Percentiles rank a stretch among this genome's conserved stretches.
phyloP scores from a whole-genome alignment of 1,140 invertebrate genomes.

The Hyphantria cunea region DNA sequence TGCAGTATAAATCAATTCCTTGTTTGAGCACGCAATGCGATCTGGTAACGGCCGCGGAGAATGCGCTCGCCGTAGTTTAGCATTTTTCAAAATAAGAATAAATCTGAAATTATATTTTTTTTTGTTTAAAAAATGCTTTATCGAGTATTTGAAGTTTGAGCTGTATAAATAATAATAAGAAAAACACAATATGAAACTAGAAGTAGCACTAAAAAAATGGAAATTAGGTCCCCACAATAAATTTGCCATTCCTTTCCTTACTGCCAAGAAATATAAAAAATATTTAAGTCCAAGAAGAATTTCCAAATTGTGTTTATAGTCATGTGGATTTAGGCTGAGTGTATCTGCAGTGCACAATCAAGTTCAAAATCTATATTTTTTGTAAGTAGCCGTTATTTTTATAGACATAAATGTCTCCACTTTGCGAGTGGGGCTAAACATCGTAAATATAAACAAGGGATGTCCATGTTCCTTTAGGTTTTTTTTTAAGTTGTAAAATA shows the following conservation, averaged over 20 bases:
- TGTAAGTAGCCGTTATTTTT: conserved; percentile 5
- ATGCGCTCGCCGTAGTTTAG: conserved; percentile 1
- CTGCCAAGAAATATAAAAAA: too few relatives aligned
- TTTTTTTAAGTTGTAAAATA: conserved; percentile 29
- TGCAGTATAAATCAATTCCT: conserved; percentile 27
- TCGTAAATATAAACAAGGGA: conserved; percentile 17
- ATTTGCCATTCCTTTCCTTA: too few relatives aligned
- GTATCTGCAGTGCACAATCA: neutral
- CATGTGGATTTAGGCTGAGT: too few relatives aligned
- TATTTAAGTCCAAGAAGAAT: neutral
- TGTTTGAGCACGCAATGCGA: conserved; percentile 11
- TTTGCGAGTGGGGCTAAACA: conserved; percentile 10
- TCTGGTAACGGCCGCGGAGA: too few relatives aligned
- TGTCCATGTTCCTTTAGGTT: conserved; percentile 12
- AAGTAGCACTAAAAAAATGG: too few relatives aligned
- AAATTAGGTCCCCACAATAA: too few relatives aligned
- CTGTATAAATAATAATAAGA: too few relatives aligned
- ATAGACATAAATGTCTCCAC: conserved; percentile 9
- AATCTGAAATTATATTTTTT: neutral
- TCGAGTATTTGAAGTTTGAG: too few relatives aligned
- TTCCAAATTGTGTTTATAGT: neutral
- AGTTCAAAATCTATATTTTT: neutral
- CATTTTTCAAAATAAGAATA: conserved; percentile 5
- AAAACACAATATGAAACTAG: too few relatives aligned
- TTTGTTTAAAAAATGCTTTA: neutral